Evolutionary conservation across 1,140 invertebrate genomes (phyloP).

Genomic region (Drosophila kikkawai): DNA sequence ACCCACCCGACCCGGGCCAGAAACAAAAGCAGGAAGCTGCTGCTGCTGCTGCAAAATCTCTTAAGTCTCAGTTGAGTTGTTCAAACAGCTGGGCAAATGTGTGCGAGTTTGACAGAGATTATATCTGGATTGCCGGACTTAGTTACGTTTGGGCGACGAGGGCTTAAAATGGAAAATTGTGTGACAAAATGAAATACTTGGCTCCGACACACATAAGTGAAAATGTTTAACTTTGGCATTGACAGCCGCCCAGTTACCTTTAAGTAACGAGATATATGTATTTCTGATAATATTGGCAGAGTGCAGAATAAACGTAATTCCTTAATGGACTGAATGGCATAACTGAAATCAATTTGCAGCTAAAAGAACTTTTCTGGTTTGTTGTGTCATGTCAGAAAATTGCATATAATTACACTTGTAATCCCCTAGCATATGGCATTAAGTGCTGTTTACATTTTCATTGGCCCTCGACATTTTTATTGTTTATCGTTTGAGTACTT

Average conservation of each 20-base stretch:
- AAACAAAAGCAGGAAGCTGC: slow-evolving; percentile 44
- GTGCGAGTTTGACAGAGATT: slow-evolving; percentile 42
- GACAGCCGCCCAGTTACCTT: background rate
- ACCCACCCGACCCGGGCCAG: slow-evolving; percentile 51
- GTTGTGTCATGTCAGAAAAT: slow-evolving; percentile 2
- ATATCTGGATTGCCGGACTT: slow-evolving; percentile 35
- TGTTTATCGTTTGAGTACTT: slow-evolving; percentile 13
- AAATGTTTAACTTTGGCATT: slow-evolving; percentile 41
- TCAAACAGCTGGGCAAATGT: slow-evolving; percentile 54
- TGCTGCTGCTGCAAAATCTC: slow-evolving; percentile 54
- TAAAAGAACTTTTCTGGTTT: slow-evolving; percentile 5
- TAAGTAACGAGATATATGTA: background rate
- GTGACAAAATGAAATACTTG: slow-evolving; percentile 41
- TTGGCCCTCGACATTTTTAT: slow-evolving; percentile 19
- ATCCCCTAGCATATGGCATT: slow-evolving; percentile 30
- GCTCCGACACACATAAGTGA: slow-evolving; percentile 21
- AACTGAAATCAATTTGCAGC: slow-evolving; percentile 14
- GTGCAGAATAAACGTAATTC: slow-evolving; percentile 34
- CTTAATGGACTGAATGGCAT: slow-evolving; percentile 30
- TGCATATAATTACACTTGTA: slow-evolving; percentile 33
- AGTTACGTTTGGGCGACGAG: slow-evolving; percentile 4
- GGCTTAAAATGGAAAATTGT: slow-evolving; percentile 28
- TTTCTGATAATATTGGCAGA: slow-evolving; percentile 17
- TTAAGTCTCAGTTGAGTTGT: slow-evolving; percentile 50
- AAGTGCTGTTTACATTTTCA: slow-evolving; percentile 19